Evolutionary conservation across 2,797 vertebrate genomes (phyloP), one percentile per base, ranked within the genome.

Genomic region (Catostomus latipinnis): DNA sequence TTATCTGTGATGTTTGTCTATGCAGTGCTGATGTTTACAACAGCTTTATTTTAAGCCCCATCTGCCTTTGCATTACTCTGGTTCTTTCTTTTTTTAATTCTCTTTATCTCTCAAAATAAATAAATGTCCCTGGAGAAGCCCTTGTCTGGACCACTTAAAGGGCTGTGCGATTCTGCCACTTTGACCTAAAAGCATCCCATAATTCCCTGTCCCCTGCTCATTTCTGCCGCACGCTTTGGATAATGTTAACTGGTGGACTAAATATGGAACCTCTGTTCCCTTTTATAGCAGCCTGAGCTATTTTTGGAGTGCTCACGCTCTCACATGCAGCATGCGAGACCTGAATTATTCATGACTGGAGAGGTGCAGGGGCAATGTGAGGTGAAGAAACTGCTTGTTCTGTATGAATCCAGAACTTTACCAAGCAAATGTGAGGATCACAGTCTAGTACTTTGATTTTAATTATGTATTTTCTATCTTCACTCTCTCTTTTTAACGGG

Each of bases 221-320:
- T 87, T 54, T 63, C 62, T 16, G 57, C 53, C 7, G 54, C 43
- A 74, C 11, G 62, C 74, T 53, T 86, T 92, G 82, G 90, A 93
- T 93, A 89, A 89, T 92, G 90, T 54, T 91, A 58, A 9, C 14
- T 46, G 49, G 80, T 88, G 69, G 88, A 76, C 87, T 91, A 88
- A 86, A 87, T 90, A 74, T 73, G 82, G 78, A 87, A 71, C 86
- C 90, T 88, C 43, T 80, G 85, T 81, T 85, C 89, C 89, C 76
- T 86, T 91, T 91, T 91, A 34, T 90, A 91, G 89, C 89, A 81
- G 85, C 61, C 61, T 70, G 62, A 87, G 88, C 90, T 93, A 92
- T 93, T 92, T 92, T 79, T 79, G 88, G 82, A 62, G 70, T 48
- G 8, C 48, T 84, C 57, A 34, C 34, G 73, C 80, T 80, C 85